Evolutionary conservation across 2,888 invertebrate species (phyloP), one percentile per base, ranked within the genome.

Genomic region (Aphidius colemani): DNA sequence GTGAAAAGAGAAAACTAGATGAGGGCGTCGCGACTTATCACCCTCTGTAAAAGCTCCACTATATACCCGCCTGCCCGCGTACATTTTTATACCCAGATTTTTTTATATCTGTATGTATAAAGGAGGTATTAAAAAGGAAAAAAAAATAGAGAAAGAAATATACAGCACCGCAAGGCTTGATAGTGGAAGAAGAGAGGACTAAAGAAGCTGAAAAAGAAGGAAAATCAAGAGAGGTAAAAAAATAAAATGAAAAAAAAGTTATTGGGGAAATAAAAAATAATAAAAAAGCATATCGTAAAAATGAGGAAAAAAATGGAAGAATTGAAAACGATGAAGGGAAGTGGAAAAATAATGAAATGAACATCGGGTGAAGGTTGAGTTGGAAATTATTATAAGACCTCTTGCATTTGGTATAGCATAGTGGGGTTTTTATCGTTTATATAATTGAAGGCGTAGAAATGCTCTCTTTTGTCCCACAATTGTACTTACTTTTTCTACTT

Each of bases 311-410:
- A 65, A 60, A 57, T 30, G 30, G 30, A 5, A 30, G 30, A 30
- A 49, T 45, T 53, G 59, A 64, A 49, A 58, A 53, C 57, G 66
- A 64, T 56, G 53, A 59, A 61, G 60, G 63, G 46, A 56, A 63
- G 58, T 50, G 71, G 76, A 76, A 78, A 78, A 81, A 80, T 79
- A 79, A 79, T 79, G 80, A 82, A 82, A 81, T 81, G 81, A 81
- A 80, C 82, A 82, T 80, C 80, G 75, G 69, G 66, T 66, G 30
- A 30, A 67, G 73, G 76, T 61, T 41, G 65, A 53, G 61, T 65
- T 43, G 77, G 76, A 77, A 79, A 81, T 82, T 81, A 80, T 81
- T 80, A 80, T 80, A 79, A 77, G 77, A 77, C 72, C 70, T 30
- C 62, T 46, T 68, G 70, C 74, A 72, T 74, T 71, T 30, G 30